A percentile compares a stretch with the other conserved stretches of the same genome.
phyloP scores from a whole-genome alignment of 2,113 vertebrate species.

The Aptenodytes forsteri region DNA sequence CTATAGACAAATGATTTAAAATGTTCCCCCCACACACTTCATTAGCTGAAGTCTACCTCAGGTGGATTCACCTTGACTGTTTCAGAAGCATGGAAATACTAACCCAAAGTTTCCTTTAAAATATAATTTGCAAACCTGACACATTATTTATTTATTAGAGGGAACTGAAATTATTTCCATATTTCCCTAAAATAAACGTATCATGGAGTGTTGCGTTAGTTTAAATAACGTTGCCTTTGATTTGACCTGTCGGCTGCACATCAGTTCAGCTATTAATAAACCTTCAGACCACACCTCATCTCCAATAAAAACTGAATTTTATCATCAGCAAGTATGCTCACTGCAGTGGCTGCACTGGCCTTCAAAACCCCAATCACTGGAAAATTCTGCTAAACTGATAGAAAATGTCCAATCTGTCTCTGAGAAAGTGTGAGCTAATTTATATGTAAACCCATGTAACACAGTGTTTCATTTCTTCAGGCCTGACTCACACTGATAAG shows the following conservation, averaged over 20 bases:
- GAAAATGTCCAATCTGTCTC: neutral
- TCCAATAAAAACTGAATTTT: neutral
- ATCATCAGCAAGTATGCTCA: neutral
- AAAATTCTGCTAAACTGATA: neutral
- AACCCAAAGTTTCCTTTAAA: neutral
- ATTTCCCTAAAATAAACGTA: neutral
- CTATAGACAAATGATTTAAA: neutral
- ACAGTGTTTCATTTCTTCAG: neutral
- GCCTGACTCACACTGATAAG: slow-evolving; percentile 38
- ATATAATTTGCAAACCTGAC: neutral
- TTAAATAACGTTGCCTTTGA: neutral
- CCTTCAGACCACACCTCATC: neutral
- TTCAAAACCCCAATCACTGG: neutral
- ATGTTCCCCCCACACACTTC: neutral
- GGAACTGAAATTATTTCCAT: neutral
- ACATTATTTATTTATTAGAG: neutral
- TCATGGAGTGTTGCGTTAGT: neutral
- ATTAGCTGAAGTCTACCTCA: neutral
- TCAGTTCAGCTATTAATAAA: neutral
- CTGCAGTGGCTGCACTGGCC: neutral
- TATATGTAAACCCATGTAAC: neutral
- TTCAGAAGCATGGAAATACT: neutral
- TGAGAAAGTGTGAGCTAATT: slow-evolving; percentile 2
- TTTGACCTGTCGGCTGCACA: neutral
- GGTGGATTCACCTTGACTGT: neutral